Conservation (phyloP, 2,888 invertebrate genomes). For the Platypus cylindrus region DNA sequence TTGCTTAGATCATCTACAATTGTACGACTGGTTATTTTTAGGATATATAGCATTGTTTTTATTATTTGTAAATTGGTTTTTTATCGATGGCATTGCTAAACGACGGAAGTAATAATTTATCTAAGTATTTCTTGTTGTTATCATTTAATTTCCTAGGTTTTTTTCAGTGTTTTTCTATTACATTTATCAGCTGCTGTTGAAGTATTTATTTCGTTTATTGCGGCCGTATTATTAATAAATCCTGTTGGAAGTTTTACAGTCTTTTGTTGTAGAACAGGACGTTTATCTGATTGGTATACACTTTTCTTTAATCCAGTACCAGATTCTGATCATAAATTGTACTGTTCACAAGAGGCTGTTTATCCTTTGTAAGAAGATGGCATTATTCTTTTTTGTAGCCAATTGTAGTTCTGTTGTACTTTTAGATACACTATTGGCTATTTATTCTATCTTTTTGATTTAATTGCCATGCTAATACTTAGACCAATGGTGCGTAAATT, state of each 20-base stretch:
- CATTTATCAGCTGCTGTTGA: slow-evolving; percentile 78
- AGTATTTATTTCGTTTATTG: slow-evolving; percentile 58
- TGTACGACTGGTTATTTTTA: slow-evolving; percentile 89
- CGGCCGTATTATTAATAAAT: slow-evolving; percentile 67
- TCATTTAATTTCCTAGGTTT: slow-evolving; percentile 41
- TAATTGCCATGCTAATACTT: slow-evolving; percentile 65
- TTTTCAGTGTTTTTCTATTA: slow-evolving; percentile 60
- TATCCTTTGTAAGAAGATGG: slow-evolving; percentile 75
- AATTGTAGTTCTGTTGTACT: slow-evolving; percentile 16
- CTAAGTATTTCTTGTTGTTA: background rate
- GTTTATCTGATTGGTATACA: slow-evolving; percentile 94
- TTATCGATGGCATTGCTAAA: slow-evolving; percentile 73
- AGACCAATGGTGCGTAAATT: slow-evolving; percentile 62
- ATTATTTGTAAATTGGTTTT: slow-evolving; percentile 81
- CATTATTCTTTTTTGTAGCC: slow-evolving; percentile 5
- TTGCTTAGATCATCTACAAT: slow-evolving; percentile 60
- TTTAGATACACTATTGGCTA: slow-evolving; percentile 84
- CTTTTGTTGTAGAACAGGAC: slow-evolving; percentile 64
- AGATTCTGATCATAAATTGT: slow-evolving; percentile 74
- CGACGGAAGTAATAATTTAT: slow-evolving; percentile 46
- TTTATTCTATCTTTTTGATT: slow-evolving; percentile 74
- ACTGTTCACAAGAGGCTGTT: slow-evolving; percentile 96
- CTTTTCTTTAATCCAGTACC: slow-evolving; percentile 88
- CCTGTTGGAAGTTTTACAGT: slow-evolving; percentile 68
- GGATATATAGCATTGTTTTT: slow-evolving; percentile 88